Evolutionary conservation across 2,113 vertebrate genomes (phyloP).

Genomic region (Anolis carolinensis): DNA sequence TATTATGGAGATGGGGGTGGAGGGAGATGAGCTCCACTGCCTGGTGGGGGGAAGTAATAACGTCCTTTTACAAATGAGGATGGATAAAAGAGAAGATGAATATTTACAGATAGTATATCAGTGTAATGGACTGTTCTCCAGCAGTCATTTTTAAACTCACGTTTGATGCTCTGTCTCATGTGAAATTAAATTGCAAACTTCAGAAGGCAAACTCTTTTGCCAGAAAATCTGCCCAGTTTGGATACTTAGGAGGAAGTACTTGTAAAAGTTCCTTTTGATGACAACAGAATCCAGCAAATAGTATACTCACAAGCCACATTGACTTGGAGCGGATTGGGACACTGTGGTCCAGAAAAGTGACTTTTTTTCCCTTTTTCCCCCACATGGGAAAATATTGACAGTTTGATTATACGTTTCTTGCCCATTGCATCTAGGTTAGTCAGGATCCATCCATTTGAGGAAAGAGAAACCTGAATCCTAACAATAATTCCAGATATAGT

Average conservation of each 20-base stretch:
- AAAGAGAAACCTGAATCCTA: too few relatives aligned
- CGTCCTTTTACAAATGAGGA: constrained; percentile 70
- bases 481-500: too few relatives aligned
- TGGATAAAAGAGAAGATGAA: constrained; percentile 71
- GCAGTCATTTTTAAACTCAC: constrained; percentile 62
- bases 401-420: too few relatives aligned
- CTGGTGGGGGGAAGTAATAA: constrained; percentile 61
- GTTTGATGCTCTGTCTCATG: constrained; percentile 60
- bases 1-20: constrained; percentile 62
- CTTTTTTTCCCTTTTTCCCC: too few relatives aligned
- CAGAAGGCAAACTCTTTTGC: constrained; percentile 31
- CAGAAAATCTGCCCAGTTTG: constrained; percentile 33
- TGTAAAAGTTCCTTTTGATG: too few relatives aligned
- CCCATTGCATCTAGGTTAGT: too few relatives aligned
- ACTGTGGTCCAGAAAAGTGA: too few relatives aligned
- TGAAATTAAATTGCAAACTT: constrained; percentile 66
- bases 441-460: too few relatives aligned
- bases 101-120: constrained; percentile 65
- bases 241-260: not conserved
- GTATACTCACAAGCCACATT: too few relatives aligned
- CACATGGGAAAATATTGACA: too few relatives aligned
- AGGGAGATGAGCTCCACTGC: constrained; percentile 55
- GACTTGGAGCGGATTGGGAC: too few relatives aligned
- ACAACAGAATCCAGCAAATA: too few relatives aligned
- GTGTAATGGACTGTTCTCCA: constrained; percentile 62